These are phyloP conservation scores for Spialia ferax DNA, from an alignment of 2,888 invertebrate genomes.

Conservation along the genomic window DNA sequence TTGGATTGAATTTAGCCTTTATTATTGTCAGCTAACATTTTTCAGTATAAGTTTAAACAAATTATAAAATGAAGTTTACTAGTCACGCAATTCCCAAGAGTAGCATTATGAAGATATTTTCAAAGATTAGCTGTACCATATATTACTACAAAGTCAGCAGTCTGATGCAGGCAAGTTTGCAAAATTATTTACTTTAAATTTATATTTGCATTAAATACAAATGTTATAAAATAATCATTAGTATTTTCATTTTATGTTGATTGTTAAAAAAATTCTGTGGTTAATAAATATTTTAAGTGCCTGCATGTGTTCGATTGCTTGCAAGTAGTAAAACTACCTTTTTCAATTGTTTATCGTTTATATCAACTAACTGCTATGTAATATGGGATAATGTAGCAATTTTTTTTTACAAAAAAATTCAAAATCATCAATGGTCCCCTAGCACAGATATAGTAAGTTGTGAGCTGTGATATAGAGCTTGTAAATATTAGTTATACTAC, in stretches of 20 bases:
- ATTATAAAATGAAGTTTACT: background rate
- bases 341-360: slow-evolving; percentile 7
- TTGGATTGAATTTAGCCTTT: background rate
- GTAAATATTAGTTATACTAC: slow-evolving; percentile 60
- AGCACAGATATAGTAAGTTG: slow-evolving; percentile 68
- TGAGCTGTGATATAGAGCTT: slow-evolving; percentile 84
- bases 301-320: slow-evolving; percentile 39
- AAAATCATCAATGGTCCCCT: slow-evolving; percentile 51
- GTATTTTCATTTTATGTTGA: slow-evolving; percentile 30
- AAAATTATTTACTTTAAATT: background rate
- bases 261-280: slow-evolving; percentile 27
- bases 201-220: slow-evolving; percentile 20
- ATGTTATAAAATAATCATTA: slow-evolving; percentile 19
- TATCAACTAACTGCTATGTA: too few relatives aligned
- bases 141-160: background rate
- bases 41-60: background rate
- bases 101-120: slow-evolving; percentile 2
- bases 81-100: slow-evolving; percentile 1
- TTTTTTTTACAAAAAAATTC: slow-evolving; percentile 43
- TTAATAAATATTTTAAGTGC: slow-evolving; percentile 27
- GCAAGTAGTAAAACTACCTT: slow-evolving; percentile 40
- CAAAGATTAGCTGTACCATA: background rate
- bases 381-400: slow-evolving; percentile 15
- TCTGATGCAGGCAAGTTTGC: slow-evolving; percentile 9
- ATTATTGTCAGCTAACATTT: too few relatives aligned